Base-by-base conservation (phyloP, 2,797 vertebrate genomes). In the Myripristis murdjan region DNA sequence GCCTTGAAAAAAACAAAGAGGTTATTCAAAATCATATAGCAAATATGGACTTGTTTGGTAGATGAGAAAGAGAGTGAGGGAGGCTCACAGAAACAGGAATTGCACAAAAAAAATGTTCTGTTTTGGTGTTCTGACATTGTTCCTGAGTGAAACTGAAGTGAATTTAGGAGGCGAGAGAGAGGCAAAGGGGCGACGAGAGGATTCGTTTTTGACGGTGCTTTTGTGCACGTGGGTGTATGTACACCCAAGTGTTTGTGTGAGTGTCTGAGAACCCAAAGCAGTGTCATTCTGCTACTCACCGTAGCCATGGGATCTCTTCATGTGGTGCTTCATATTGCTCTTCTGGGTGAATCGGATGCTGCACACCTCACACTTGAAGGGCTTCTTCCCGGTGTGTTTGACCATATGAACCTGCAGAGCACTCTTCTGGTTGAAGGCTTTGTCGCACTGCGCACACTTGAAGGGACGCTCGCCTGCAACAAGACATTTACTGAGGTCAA, bases 401-500 rank as follows among this genome's bases (percentile, higher is more conserved):
- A 99, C 98, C 93, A 96, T 96, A 86, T 99, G 98, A 68, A 99
- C 97, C 89, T 99, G 98, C 79, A 99, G 95, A 1, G 98, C 97
- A 0, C 97, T 99, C 95, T 99, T 99, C 96, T 99, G 98, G 90
- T 99, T 99, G 90, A 99, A 99, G 43, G 98, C 98, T 75, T 99
- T 99, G 70, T 98, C 98, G 48, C 98, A 99, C 3, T 98, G 90
- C 0, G 85, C 86, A 86, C 98, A 99, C 78, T 94, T 97, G 90
- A 98, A 99, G 0, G 98, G 98, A 0, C 97, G 95, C 81, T 99
- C 98, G 12, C 98, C 98, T 99, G 89, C 51, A 57, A 6, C 0
- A 52, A 35, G 31, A 64, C 11, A 65, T 14, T 14, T 37, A 12
- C 2, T 0, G 39, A 39, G 3, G 3, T 14, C 4, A 39, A 10